Percentiles rank a stretch among this genome's conserved stretches.
These are phyloP conservation scores for Craseonycteris thonglongyai DNA, from an alignment of 2,113 vertebrate genomes.

Conservation along the genomic window DNA sequence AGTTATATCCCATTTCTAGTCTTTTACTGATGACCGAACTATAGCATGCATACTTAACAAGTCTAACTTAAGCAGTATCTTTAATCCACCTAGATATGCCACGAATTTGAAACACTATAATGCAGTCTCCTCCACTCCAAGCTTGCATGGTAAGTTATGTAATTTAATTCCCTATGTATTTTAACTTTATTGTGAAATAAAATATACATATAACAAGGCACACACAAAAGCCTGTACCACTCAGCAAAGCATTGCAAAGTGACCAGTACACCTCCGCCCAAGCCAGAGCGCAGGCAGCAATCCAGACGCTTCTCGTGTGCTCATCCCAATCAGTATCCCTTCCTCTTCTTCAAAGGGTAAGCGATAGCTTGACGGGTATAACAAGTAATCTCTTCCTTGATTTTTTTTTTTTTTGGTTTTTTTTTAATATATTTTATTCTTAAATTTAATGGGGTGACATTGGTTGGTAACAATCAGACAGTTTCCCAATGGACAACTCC, in stretches of 20 bases:
- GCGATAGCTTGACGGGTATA: neutral
- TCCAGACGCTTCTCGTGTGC: neutral
- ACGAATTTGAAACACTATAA: neutral
- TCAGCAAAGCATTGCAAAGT: neutral
- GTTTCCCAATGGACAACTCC: too few relatives aligned
- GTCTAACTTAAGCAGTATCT: neutral
- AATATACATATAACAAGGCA: neutral
- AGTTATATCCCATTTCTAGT: neutral
- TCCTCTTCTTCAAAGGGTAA: neutral
- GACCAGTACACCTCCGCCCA: neutral
- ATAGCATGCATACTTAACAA: neutral
- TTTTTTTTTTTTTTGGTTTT: too few relatives aligned
- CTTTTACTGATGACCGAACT: neutral
- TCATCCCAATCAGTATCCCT: neutral
- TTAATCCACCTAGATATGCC: neutral
- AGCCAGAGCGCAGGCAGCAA: neutral
- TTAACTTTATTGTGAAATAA: neutral
- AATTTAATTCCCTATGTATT: neutral
- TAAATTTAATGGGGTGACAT: too few relatives aligned
- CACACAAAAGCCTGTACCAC: neutral
- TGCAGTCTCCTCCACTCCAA: neutral
- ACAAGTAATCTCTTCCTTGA: neutral
- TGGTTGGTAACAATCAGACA: too few relatives aligned
- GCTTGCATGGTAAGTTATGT: neutral
- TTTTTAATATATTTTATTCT: too few relatives aligned